Conservation (phyloP, 2,888 invertebrate genomes). For the Pomacea canaliculata region DNA sequence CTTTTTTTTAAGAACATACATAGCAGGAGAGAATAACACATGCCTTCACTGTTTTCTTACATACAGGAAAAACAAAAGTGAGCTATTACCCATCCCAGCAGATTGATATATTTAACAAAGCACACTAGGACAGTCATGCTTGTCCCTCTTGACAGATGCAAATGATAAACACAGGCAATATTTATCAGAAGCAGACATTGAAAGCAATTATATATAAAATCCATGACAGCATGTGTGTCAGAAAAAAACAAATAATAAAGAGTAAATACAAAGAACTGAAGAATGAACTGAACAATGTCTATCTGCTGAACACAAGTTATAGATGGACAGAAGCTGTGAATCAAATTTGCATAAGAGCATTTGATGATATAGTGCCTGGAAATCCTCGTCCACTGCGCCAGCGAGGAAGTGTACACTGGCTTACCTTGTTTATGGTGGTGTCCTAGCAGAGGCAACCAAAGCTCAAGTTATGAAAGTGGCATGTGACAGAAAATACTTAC, state of each 20-base stretch:
- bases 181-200: too few species aligned
- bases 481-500: neutral
- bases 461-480: constrained; percentile 5
- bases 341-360: neutral
- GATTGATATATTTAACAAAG: too few species aligned
- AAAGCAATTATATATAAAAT: too few species aligned
- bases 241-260: neutral
- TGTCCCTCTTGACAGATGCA: too few species aligned
- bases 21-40: too few species aligned
- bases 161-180: too few species aligned
- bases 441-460: constrained; percentile 41
- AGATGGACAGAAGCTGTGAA: neutral
- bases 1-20: too few species aligned
- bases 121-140: too few species aligned
- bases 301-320: neutral
- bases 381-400: constrained; percentile 16
- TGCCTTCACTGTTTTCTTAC: too few species aligned
- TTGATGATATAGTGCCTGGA: neutral
- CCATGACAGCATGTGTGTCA: too few species aligned
- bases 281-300: neutral
- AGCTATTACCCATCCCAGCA: too few species aligned
- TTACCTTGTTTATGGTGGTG: constrained; percentile 54
- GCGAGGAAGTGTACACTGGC: constrained; percentile 11
- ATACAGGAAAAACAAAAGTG: too few species aligned
- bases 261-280: neutral